Evolutionary conservation across 37 sponge, comb jelly and placozoan genomes (phyloP).

Genomic region (Hexactinellida sp.): DNA sequence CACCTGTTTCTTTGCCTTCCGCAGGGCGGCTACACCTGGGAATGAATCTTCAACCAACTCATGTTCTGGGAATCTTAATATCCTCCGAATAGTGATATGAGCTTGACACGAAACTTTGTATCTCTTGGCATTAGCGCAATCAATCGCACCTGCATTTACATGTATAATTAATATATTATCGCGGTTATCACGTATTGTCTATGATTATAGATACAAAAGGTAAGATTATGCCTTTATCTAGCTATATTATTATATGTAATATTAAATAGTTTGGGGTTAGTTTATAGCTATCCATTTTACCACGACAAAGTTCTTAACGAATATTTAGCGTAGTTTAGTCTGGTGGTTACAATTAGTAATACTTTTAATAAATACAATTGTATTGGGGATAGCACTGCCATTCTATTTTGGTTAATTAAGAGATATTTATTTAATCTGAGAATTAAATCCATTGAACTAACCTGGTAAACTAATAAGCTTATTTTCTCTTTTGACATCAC

Average conservation of each 20-base stretch:
- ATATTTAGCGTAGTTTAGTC: not conserved
- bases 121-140: not conserved
- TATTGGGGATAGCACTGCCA: no score
- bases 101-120: constrained; percentile 4
- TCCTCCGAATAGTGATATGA: constrained; percentile 27
- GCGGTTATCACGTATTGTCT: no score
- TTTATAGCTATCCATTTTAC: no score
- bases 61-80: constrained; percentile 32
- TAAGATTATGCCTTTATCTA: no score
- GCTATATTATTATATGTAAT: no score
- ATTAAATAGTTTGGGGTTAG: no score
- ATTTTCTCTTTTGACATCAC: constrained; percentile 9
- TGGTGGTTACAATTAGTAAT: not conserved
- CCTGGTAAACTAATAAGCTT: constrained; percentile 6
- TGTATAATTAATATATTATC: not conserved
- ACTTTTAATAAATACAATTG: no score
- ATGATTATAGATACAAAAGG: no score
- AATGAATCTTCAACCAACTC: constrained; percentile 7
- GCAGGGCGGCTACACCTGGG: not conserved
- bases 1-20: not conserved
- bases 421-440: no score
- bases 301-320: no score
- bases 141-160: not conserved
- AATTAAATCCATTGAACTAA: no score
- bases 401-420: no score